phyloP scores from a whole-genome alignment of 2,797 vertebrate species.

The Atherinosoma microstoma region DNA sequence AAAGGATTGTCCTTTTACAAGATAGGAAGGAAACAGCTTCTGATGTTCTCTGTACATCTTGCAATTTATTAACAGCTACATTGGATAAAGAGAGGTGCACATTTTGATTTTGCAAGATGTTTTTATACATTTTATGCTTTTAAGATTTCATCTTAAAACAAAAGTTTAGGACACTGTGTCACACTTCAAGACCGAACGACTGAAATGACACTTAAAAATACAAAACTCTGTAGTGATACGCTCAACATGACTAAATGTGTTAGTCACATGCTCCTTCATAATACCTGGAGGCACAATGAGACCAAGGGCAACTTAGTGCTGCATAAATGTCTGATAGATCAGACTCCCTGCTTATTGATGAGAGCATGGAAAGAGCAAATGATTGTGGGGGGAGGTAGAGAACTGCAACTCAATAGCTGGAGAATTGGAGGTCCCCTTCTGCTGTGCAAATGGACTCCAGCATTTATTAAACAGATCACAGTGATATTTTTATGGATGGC shows the following conservation, averaged over 20 bases:
- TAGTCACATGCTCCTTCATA: no score
- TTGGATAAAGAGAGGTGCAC: constrained; percentile 5
- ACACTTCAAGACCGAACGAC: not conserved
- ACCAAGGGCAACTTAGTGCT: constrained; percentile 24
- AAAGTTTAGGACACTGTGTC: not conserved
- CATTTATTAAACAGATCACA: constrained; percentile 31
- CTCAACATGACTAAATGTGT: not conserved
- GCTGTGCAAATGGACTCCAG: constrained; percentile 39
- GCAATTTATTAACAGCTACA: not conserved
- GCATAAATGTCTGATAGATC: constrained; percentile 49
- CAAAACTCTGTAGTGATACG: not conserved
- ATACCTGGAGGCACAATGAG: constrained; percentile 11
- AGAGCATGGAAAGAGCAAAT: constrained; percentile 30
- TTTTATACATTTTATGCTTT: not conserved
- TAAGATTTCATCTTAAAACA: not conserved
- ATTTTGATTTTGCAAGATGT: not conserved
- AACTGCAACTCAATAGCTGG: constrained; percentile 47
- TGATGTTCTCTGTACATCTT: not conserved
- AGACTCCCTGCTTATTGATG: constrained; percentile 66
- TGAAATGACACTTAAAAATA: not conserved
- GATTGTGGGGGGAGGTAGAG: constrained; percentile 23
- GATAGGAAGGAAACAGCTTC: not conserved
- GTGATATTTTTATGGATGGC: constrained; percentile 49
- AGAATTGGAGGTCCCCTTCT: constrained; percentile 44
- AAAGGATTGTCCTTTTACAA: constrained; percentile 2